Percentiles rank a stretch among this genome's conserved stretches.
Evolutionary conservation across 2,113 vertebrate genomes (phyloP).

Genomic region (Piprites chloris): DNA sequence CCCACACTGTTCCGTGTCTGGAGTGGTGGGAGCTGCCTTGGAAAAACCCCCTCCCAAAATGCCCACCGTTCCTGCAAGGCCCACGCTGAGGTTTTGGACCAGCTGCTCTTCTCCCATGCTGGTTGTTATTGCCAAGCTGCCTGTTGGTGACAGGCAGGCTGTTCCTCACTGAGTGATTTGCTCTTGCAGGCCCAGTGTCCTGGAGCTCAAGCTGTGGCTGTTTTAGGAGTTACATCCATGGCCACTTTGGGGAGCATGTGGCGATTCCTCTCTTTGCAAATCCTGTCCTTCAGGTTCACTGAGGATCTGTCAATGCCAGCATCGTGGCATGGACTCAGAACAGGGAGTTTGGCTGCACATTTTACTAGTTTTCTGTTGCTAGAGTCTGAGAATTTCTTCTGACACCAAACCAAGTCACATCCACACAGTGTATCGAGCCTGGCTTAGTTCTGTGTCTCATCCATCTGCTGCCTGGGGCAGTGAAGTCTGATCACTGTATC

Average conservation of each 20-base stretch:
- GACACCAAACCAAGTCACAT: not conserved
- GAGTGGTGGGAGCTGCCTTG: not conserved
- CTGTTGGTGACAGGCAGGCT: slow-evolving; percentile 25
- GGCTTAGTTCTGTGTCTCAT: not conserved
- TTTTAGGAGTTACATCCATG: not conserved
- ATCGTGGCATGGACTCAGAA: not conserved
- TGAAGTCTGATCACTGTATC: not conserved
- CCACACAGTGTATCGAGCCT: not conserved
- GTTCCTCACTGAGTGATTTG: not conserved
- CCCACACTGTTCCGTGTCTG: not conserved
- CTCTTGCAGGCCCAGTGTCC: not conserved
- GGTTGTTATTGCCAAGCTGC: not conserved
- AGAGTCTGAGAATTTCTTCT: not conserved
- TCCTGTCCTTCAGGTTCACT: not conserved
- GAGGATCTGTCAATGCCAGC: not conserved
- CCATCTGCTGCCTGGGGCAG: not conserved
- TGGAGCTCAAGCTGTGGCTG: not conserved
- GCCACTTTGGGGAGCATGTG: not conserved
- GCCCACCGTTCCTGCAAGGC: not conserved
- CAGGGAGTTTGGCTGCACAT: not conserved
- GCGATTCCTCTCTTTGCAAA: not conserved
- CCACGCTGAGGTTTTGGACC: not conserved
- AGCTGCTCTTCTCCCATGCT: not conserved
- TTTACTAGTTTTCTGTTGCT: not conserved
- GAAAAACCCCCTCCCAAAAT: not conserved